These are phyloP conservation scores for Boloria selene DNA, from an alignment of 2,888 invertebrate genomes.

Conservation along the genomic window DNA sequence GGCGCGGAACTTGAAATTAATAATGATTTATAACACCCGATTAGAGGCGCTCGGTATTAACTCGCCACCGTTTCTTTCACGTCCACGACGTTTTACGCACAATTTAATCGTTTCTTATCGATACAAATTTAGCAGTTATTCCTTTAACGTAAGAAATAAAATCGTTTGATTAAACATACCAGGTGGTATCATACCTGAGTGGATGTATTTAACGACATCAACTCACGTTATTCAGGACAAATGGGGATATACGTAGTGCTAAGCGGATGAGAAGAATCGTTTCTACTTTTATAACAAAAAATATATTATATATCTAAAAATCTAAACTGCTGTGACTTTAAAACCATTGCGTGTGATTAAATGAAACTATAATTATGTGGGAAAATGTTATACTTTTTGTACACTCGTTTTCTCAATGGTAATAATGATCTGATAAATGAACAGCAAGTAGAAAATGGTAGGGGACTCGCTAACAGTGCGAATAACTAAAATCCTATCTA, in stretches of 20 bases:
- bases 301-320: slow-evolving; percentile 31
- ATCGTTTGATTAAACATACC: slow-evolving; percentile 22
- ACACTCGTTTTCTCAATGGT: slow-evolving; percentile 38
- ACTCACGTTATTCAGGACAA: slow-evolving; percentile 39
- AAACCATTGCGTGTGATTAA: slow-evolving; percentile 42
- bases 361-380: slow-evolving; percentile 41
- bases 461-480: slow-evolving; percentile 29
- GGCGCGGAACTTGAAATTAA: slow-evolving; percentile 73
- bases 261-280: slow-evolving; percentile 32
- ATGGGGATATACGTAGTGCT: slow-evolving; percentile 34
- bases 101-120: slow-evolving; percentile 22
- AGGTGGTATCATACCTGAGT: slow-evolving; percentile 30
- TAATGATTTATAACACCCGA: slow-evolving; percentile 80
- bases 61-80: slow-evolving; percentile 58
- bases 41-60: slow-evolving; percentile 71
- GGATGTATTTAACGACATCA: slow-evolving; percentile 35
- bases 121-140: slow-evolving; percentile 25
- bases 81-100: slow-evolving; percentile 33
- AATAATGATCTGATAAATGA: slow-evolving; percentile 42
- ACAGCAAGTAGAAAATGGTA: slow-evolving; percentile 27
- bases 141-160: slow-evolving; percentile 28
- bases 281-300: slow-evolving; percentile 30
- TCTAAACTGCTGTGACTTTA: slow-evolving; percentile 34
- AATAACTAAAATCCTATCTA: slow-evolving; percentile 23
- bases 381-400: slow-evolving; percentile 41